These are phyloP conservation scores for Scaptomyza caliginosa DNA, from an alignment of 2,888 invertebrate genomes.

Conservation along the genomic window DNA sequence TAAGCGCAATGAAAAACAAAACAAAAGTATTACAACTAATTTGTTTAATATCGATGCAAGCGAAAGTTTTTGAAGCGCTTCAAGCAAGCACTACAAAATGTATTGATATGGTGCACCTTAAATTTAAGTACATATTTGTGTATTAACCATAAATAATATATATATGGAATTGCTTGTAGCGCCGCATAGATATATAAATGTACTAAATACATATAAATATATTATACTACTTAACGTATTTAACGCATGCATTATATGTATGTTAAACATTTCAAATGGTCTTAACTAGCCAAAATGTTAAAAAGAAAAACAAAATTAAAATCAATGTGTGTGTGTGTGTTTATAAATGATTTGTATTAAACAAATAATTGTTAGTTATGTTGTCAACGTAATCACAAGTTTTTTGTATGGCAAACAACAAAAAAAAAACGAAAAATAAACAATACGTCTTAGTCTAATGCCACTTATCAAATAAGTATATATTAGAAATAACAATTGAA, in stretches of 20 bases:
- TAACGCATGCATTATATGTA: slow-evolving; percentile 37
- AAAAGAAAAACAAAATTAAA: background rate
- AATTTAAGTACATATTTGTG: slow-evolving; percentile 12
- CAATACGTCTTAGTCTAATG: slow-evolving; percentile 11
- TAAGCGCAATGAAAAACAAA: slow-evolving; percentile 27
- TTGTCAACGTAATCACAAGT: slow-evolving; percentile 47
- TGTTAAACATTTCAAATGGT: slow-evolving; percentile 27
- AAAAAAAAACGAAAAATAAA: slow-evolving; percentile 22
- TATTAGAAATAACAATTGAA: slow-evolving; percentile 24
- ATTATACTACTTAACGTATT: slow-evolving; percentile 16
- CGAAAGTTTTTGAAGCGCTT: slow-evolving; percentile 40
- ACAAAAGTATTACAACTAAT: slow-evolving; percentile 54
- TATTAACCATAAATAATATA: slow-evolving; percentile 7
- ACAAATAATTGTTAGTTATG: slow-evolving; percentile 32
- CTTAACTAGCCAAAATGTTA: slow-evolving; percentile 28
- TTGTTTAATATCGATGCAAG: slow-evolving; percentile 19
- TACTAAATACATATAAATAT: slow-evolving; percentile 10
- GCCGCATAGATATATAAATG: slow-evolving; percentile 6
- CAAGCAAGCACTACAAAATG: slow-evolving; percentile 22
- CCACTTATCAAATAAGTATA: slow-evolving; percentile 38
- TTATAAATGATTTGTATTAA: slow-evolving; percentile 19
- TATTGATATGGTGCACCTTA: slow-evolving; percentile 12
- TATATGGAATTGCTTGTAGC: slow-evolving; percentile 18
- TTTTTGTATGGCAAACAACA: slow-evolving; percentile 34
- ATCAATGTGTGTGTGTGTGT: slow-evolving; percentile 31